Evolutionary conservation across 1,140 invertebrate genomes (phyloP).

Genomic region (Heliconius congener): DNA sequence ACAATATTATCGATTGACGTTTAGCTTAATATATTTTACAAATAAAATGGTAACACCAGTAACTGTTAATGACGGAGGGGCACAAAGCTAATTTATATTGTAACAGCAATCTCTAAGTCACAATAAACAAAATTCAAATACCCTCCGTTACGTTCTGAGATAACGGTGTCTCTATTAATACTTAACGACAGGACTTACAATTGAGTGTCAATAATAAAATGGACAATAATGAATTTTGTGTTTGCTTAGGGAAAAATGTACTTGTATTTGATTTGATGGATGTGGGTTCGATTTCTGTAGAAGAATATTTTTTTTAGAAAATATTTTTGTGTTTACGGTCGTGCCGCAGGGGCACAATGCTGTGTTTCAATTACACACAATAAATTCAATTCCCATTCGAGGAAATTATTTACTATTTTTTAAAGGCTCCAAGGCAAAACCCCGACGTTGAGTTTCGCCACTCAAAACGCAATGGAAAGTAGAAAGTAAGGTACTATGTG

Average conservation of each 20-base stretch:
- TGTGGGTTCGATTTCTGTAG: background rate
- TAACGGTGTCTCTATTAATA: slow-evolving; percentile 18
- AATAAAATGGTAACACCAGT: background rate
- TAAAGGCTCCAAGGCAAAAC: too few relatives aligned
- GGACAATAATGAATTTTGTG: slow-evolving; percentile 1
- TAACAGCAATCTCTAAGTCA: slow-evolving; percentile 27
- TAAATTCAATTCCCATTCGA: too few relatives aligned
- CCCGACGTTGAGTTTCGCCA: too few relatives aligned
- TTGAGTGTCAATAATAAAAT: slow-evolving; percentile 27
- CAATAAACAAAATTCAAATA: slow-evolving; percentile 30
- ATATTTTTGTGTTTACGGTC: too few relatives aligned
- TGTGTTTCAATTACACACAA: too few relatives aligned
- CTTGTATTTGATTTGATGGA: background rate
- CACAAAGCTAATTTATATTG: slow-evolving; percentile 26
- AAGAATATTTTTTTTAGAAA: background rate
- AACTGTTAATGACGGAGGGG: slow-evolving; percentile 10
- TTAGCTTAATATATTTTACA: background rate
- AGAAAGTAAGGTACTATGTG: too few relatives aligned
- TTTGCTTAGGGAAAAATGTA: background rate
- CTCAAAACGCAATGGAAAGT: too few relatives aligned
- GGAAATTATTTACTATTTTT: too few relatives aligned
- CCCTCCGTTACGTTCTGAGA: background rate
- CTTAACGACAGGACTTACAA: slow-evolving; percentile 19
- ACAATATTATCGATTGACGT: background rate
- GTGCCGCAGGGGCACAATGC: too few relatives aligned